Evolutionary conservation across 1,140 invertebrate genomes (phyloP).

Genomic region (Pseudomyrmex sp.): DNA sequence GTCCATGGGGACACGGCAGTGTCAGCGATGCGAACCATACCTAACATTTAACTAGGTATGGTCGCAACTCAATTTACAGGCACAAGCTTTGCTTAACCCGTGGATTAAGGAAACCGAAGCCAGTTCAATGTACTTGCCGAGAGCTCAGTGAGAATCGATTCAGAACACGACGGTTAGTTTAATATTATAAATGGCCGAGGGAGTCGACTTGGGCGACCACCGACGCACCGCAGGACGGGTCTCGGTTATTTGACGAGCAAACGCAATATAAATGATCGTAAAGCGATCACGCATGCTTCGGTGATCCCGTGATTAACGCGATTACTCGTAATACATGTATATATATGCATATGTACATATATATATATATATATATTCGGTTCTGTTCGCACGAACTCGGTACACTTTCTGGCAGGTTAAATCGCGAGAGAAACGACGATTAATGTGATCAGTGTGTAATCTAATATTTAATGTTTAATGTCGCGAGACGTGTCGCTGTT

Average conservation of each 20-base stretch:
- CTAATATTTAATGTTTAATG: conserved; percentile 61
- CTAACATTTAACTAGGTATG: conserved; percentile 69
- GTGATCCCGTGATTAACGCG: conserved; percentile 13
- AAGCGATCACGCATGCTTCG: conserved; percentile 26
- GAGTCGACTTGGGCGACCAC: conserved; percentile 6
- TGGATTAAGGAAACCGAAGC: conserved; percentile 64
- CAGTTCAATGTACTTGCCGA: conserved; percentile 49
- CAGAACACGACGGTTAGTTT: conserved; percentile 46
- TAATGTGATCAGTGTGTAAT: conserved; percentile 30
- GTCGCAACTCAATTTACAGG: conserved; percentile 73
- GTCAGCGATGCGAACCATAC: conserved; percentile 69
- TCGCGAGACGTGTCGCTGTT: conserved; percentile 19
- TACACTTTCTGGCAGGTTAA: neutral
- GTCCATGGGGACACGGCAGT: conserved; percentile 59
- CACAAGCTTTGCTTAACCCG: conserved; percentile 56
- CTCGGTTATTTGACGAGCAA: neutral
- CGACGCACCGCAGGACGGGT: neutral
- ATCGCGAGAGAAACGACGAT: conserved; percentile 23
- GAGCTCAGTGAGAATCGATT: conserved; percentile 55
- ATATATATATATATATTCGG: neutral
- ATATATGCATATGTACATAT: no score
- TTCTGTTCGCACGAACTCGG: neutral
- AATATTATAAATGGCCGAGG: conserved; percentile 41
- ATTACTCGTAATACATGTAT: conserved; percentile 10
- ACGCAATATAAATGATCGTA: conserved; percentile 32